Conservation (phyloP, 2,888 invertebrate species). For the Monoplex corrugatus region DNA sequence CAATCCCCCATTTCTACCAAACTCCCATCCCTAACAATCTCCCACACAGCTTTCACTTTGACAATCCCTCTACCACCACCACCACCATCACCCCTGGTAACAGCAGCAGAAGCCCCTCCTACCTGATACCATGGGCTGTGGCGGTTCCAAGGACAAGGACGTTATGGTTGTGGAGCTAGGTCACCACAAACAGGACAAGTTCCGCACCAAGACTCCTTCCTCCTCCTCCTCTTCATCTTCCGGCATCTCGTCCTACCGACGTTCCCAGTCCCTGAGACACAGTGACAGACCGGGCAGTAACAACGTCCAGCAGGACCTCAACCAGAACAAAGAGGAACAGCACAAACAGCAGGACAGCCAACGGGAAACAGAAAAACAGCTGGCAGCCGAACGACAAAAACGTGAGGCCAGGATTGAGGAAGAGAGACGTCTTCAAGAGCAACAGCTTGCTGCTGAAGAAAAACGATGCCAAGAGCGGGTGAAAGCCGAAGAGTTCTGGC, state of each 20-base stretch:
- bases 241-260: constrained; percentile 13
- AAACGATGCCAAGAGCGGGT: too few relatives aligned
- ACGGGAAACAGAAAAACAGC: not conserved
- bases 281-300: too few relatives aligned
- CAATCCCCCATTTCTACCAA: too few relatives aligned
- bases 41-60: too few relatives aligned
- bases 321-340: not conserved
- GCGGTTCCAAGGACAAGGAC: not conserved
- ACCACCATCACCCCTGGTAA: too few relatives aligned
- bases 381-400: not conserved
- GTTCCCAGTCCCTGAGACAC: not conserved
- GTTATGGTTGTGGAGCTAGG: not conserved
- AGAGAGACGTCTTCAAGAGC: not conserved
- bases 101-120: too few relatives aligned
- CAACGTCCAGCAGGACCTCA: not conserved
- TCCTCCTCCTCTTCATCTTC: not conserved
- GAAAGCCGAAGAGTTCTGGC: not conserved
- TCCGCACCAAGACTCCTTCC: not conserved
- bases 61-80: too few relatives aligned
- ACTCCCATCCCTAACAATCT: too few relatives aligned
- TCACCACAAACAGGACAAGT: too few relatives aligned
- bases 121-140: constrained; percentile 22
- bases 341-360: not conserved
- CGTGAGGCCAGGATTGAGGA: not conserved
- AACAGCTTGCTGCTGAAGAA: not conserved